Percentiles rank a stretch among this genome's conserved stretches.
phyloP scores from a whole-genome alignment of 2,113 vertebrate species.

The Myiozetetes cayanensis region DNA sequence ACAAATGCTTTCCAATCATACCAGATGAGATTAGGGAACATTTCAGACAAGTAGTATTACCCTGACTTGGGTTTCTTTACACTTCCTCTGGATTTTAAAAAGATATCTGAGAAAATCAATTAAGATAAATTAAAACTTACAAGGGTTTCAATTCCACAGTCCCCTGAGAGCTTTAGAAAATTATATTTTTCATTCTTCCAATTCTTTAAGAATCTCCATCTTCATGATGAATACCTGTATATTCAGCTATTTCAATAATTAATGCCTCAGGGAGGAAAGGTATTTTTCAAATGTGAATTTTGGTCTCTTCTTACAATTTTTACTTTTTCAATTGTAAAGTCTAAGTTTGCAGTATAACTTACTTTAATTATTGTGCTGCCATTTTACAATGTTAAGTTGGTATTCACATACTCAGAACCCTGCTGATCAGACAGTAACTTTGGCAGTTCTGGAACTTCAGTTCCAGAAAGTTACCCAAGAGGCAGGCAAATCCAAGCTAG shows the following conservation, averaged over 20 bases:
- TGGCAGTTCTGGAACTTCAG: neutral
- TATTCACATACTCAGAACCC: neutral
- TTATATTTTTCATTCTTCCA: neutral
- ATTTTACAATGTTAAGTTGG: neutral
- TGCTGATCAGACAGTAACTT: neutral
- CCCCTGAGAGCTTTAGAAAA: neutral
- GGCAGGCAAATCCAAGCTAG: neutral
- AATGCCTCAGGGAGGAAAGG: fast-evolving
- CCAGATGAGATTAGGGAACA: neutral
- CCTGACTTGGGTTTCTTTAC: neutral
- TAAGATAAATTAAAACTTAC: neutral
- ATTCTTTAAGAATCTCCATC: neutral
- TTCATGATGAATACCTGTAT: neutral
- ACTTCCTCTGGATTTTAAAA: neutral
- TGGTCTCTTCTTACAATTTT: neutral
- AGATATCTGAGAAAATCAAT: neutral
- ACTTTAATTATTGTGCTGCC: neutral
- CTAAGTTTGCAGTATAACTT: neutral
- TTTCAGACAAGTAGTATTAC: neutral
- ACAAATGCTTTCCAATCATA: neutral
- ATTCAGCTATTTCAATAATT: neutral
- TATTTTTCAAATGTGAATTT: neutral
- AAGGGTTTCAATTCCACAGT: neutral
- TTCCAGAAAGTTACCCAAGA: neutral
- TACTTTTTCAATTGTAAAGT: neutral